phyloP scores from a whole-genome alignment of 2,797 vertebrate genomes.

The Alauda arvensis region DNA sequence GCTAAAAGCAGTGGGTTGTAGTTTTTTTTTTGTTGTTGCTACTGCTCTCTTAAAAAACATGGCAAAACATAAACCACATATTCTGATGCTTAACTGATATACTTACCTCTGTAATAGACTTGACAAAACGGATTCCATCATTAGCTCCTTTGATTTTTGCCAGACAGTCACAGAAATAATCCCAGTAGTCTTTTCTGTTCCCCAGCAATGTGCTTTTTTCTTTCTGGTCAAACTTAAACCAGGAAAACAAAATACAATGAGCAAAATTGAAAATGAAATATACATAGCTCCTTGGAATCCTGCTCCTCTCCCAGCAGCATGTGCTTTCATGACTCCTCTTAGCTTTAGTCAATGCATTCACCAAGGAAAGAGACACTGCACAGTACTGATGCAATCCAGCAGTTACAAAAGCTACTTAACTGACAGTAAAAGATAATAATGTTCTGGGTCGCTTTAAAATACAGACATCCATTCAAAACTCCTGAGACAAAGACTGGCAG shows the following conservation, averaged over 20 bases:
- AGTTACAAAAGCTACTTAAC: background rate
- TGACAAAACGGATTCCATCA: conserved; percentile 93
- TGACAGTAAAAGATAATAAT: background rate
- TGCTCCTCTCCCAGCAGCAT: background rate
- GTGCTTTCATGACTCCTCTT: background rate
- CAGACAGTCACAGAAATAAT: conserved; percentile 89
- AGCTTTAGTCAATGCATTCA: background rate
- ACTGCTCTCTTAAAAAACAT: background rate
- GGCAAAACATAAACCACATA: background rate
- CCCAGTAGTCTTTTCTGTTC: conserved; percentile 91
- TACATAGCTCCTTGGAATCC: background rate
- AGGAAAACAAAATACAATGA: background rate
- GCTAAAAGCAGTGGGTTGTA: background rate
- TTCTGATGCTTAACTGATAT: background rate
- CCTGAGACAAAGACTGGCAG: background rate
- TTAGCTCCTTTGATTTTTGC: conserved; percentile 90
- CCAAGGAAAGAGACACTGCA: background rate
- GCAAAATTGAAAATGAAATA: background rate
- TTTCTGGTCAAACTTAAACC: conserved; percentile 88
- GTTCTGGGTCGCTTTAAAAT: background rate
- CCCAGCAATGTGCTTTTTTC: conserved; percentile 89
- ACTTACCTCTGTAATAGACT: conserved; percentile 87
- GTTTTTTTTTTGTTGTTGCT: background rate
- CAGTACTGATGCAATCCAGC: background rate
- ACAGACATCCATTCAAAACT: background rate